phyloP scores from a whole-genome alignment of 2,888 invertebrate genomes.

The Tetanocera ferruginea region DNA sequence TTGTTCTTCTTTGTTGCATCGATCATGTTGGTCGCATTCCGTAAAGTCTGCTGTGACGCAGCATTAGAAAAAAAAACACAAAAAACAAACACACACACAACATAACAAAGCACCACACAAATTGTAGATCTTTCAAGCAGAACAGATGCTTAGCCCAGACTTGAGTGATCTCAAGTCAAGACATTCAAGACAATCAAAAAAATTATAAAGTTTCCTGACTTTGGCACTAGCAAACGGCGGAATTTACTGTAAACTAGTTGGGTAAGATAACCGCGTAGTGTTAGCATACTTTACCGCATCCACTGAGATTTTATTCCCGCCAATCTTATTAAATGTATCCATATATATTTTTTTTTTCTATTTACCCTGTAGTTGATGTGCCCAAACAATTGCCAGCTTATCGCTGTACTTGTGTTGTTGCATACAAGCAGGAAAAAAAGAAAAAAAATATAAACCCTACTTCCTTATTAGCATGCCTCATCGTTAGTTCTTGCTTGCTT shows the following conservation, averaged over 20 bases:
- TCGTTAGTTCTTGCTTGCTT: background rate
- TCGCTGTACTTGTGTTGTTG: background rate
- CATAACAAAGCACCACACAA: background rate
- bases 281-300: background rate
- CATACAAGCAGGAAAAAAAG: too few relatives aligned
- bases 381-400: background rate
- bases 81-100: background rate
- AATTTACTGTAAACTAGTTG: too few relatives aligned
- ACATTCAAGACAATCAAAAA: background rate
- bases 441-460: background rate
- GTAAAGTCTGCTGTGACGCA: background rate
- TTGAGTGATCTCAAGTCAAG: conserved; percentile 4
- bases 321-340: background rate
- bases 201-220: background rate
- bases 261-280: background rate
- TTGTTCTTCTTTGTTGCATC: background rate
- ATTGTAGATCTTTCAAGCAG: background rate
- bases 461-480: conserved; percentile 34
- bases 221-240: background rate
- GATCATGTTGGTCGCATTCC: background rate
- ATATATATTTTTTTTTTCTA: background rate
- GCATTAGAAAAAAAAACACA: background rate
- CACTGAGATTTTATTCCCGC: background rate
- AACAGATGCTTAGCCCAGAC: background rate
- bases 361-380: conserved; percentile 2